Evolutionary conservation across 2,888 invertebrate genomes (phyloP), one percentile per base, ranked within the genome.

Genomic region (Lacanobia oleracea): DNA sequence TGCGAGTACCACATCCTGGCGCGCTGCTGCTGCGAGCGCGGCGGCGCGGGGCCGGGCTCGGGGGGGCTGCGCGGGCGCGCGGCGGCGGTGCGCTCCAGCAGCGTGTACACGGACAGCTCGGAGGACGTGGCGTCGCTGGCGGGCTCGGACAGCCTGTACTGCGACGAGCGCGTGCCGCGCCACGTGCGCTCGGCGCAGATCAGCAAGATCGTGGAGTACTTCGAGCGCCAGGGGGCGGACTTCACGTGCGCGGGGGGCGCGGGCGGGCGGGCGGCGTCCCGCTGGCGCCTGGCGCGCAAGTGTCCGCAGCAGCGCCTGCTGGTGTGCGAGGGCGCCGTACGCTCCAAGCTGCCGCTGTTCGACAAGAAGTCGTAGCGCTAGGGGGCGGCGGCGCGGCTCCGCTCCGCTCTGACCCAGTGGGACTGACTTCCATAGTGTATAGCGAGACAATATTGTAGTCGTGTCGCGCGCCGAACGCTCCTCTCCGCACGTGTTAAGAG

Each of bases 151-250:
- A 97, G 97, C 18, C 92, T 97, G 88, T 97, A 97, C 88, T 97
- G 97, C 97, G 98, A 97, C 88, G 97, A 97, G 79, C 95, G 97
- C 27, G 87, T 93, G 50, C 96, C 97, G 57, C 96, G 97, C 40
- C 96, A 96, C 85, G 94, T 96, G 86, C 92, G 97, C 85, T 97
- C 97, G 81, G 96, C 97, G 82, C 97, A 98, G 91, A 98, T 98
- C 84, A 97, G 98, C 63, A 97, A 97, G 89, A 98, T 98, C 85
- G 98, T 98, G 43, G 98, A 98, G 88, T 98, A 98, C 92, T 98
- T 98, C 93, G 98, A 98, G 93, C 96, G 98, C 62, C 98, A 98
- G 90, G 97, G 97, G 64, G 97, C 96, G 40, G 96, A 95, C 79
- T 95, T 97, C 87, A 93, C 96, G 82, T 96, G 96, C 88, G 92